These are phyloP conservation scores for Brotula barbata DNA, from an alignment of 2,797 vertebrate genomes.

Conservation along the genomic window DNA sequence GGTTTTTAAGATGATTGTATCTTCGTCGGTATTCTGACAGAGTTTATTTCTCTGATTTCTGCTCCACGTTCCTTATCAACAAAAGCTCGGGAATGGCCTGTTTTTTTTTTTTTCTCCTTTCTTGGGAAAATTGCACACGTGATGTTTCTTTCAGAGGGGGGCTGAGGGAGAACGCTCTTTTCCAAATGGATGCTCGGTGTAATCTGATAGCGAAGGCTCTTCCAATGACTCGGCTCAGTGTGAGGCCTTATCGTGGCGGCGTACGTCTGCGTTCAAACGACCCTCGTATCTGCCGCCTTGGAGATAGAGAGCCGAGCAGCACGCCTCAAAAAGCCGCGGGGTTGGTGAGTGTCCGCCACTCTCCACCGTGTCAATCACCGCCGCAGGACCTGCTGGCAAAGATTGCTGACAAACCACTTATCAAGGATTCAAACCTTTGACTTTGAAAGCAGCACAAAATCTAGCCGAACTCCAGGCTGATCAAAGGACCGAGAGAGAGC, in stretches of 20 bases:
- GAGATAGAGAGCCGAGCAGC: conserved; percentile 58
- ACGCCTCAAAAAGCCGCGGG: conserved; percentile 38
- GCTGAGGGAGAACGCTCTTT: conserved; percentile 43
- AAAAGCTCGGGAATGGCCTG: conserved; percentile 7
- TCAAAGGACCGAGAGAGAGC: too few species aligned
- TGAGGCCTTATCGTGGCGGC: conserved; percentile 54
- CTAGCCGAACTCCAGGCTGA: too few species aligned
- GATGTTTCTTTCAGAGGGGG: conserved; percentile 46
- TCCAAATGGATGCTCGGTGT: conserved; percentile 60
- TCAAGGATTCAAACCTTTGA: conserved; percentile 26
- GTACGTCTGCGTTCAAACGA: conserved; percentile 48
- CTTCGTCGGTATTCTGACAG: too few species aligned
- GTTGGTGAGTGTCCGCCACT: conserved; percentile 28
- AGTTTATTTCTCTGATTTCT: conserved; percentile 39
- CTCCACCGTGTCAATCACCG: conserved; percentile 38
- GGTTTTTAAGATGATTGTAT: conserved; percentile 60
- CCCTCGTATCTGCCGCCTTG: conserved; percentile 58
- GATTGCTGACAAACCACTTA: conserved; percentile 5
- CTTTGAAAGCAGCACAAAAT: conserved; percentile 3
- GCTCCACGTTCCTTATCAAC: conserved; percentile 58
- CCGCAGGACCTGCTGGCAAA: conserved; percentile 21
- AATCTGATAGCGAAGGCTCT: conserved; percentile 62
- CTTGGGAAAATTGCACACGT: conserved; percentile 44
- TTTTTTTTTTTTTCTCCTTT: conserved; percentile 10
- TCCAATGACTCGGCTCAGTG: conserved; percentile 56